Evolutionary conservation across 2,797 vertebrate genomes (phyloP), one percentile per base, ranked within the genome.

Genomic region (Acanthornis magna): DNA sequence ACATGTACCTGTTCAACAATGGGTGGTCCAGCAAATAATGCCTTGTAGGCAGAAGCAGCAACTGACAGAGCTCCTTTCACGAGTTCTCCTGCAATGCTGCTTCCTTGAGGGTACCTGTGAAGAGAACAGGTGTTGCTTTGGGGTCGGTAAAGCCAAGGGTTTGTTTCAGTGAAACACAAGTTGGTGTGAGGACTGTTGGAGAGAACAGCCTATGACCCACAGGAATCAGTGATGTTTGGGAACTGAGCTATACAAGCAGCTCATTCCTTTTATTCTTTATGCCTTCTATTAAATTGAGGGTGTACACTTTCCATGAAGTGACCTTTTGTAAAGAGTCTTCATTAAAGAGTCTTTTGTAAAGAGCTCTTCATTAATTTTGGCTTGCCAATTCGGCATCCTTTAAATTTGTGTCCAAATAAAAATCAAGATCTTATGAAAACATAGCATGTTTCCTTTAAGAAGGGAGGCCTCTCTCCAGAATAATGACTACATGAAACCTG

Each of bases 41-140:
- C 99, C 97, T 99, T 99, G 93, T 99, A 99, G 48, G 99, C 99
- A 58, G 99, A 99, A 51, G 99, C 98, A 75, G 99, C 99, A 89
- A 99, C 99, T 43, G 99, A 99, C 67, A 99, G 98, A 42, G 99
- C 99, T 85, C 99, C 99, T 88, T 99, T 99, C 90, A 99, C 97
- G 4, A 99, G 97, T 34, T 99, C 99, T 96, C 99, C 99, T 50
- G 99, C 99, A 96, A 99, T 98, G 96, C 99, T 98, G 96, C 89
- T 96, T 61, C 96, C 97, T 3, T 97, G 97, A 48, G 97, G 95
- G 60, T 97, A 97, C 61, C 98, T 98, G 84, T 10, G 71, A 72
- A 96, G 71, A 92, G 89, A 79, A 26, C 55, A 65, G 36, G 11
- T 7, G 16, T 50, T 86, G 93, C 34, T 65, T 84, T 22, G 60